phyloP scores from a whole-genome alignment of 2,113 vertebrate genomes.

The Phoxinus phoxinus region DNA sequence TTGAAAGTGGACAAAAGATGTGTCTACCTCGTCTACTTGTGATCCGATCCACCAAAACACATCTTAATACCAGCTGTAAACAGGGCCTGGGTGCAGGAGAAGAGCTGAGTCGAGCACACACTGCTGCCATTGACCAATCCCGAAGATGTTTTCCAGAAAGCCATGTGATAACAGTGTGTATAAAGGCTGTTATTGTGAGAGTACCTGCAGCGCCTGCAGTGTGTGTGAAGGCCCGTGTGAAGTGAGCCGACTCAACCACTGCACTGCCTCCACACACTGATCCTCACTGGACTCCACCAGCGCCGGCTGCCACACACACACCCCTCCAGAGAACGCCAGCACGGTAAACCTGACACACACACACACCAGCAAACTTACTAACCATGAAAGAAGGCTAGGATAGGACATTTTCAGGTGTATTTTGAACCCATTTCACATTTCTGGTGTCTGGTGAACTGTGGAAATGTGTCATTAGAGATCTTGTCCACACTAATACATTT shows the following conservation, averaged over 20 bases:
- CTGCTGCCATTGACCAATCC: not conserved
- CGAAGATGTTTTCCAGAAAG: not conserved
- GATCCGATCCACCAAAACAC: too few relatives aligned
- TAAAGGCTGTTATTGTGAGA: not conserved
- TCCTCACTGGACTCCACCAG: conserved; percentile 75
- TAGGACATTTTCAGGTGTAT: not conserved
- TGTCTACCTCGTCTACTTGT: too few relatives aligned
- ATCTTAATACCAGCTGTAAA: too few relatives aligned
- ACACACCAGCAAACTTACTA: not conserved
- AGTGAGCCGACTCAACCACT: conserved; percentile 72
- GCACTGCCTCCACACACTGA: conserved; percentile 74
- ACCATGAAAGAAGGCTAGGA: not conserved
- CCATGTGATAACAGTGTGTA: not conserved
- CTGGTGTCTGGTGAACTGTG: too few relatives aligned
- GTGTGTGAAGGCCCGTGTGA: conserved; percentile 76
- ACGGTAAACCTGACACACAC: conserved; percentile 78
- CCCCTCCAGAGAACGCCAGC: conserved; percentile 75
- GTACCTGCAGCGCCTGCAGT: too few relatives aligned
- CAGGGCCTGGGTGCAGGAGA: too few relatives aligned
- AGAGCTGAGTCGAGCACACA: too few relatives aligned
- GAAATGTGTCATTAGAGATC: too few relatives aligned
- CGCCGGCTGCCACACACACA: conserved; percentile 71
- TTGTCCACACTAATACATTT: too few relatives aligned
- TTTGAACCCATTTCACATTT: too few relatives aligned
- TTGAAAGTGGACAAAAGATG: too few relatives aligned